Base-by-base conservation (phyloP, 1,140 invertebrate genomes). In the Mactra quadrangularis region DNA sequence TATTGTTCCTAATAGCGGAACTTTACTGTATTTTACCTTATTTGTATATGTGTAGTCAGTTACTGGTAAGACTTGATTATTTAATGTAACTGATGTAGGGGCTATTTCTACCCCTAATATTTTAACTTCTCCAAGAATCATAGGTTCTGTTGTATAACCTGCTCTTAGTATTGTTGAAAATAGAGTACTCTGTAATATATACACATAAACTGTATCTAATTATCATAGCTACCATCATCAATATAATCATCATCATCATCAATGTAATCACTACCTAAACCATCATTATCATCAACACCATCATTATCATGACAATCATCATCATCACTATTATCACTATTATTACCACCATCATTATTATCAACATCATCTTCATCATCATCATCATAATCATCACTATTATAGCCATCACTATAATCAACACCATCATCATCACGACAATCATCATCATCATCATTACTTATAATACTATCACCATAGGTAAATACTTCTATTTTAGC, bases 141-240 rank as follows among this genome's bases (percentile, higher is more conserved):
- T 81, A 25, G 66, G 47, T 35, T 81, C 77, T n/a, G 62, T 11
- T 15, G 3, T 25, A 52, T 81, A 81, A 38, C 77, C 77, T 22
- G 19, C 50, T 2, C 17, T 0, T 19, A 45, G 19, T 19, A 81
- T 17, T 9, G 45, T 50, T 3, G 77, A 71, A 11, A 33, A 45
- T 29, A 81, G 31, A 6, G 29, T 47, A 38, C 55, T 52, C 77
- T 81, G 62, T 29, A 47, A 76, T 13, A 62, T 3, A 60, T 35
- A 41, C 11, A 17, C 3, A 29, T 7, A 62, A 29, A 7, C 25
- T 6, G 31, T 62, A 62, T 11, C 25, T 6, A 62, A n/a, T 29
- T 15, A 29, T 13, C 27, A 57, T 57, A 19, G 6, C 6, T n/a
- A 19, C 22, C 25, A 11, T 57, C 22, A 19, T 22, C 19, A 13